Conservation (phyloP, 2,113 vertebrate species). For the Heptranchias perlo region DNA sequence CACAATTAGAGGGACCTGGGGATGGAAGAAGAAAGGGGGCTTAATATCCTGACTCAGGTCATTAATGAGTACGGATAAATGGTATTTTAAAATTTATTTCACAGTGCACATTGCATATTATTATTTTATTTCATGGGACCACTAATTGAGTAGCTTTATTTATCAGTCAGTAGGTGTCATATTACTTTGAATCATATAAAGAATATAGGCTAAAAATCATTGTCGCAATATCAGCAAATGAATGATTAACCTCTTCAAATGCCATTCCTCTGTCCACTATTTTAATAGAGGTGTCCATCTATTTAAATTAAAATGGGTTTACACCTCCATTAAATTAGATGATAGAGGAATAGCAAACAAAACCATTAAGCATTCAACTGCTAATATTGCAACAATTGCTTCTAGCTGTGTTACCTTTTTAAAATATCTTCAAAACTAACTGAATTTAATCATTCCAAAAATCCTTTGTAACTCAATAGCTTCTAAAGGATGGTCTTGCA, state of each 20-base stretch:
- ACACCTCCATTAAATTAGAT: not conserved
- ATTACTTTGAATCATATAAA: not conserved
- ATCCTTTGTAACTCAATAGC: not conserved
- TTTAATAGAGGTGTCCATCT: not conserved
- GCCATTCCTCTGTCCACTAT: not conserved
- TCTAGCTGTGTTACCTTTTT: not conserved
- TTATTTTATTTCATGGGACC: not conserved
- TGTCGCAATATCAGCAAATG: not conserved
- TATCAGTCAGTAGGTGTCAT: not conserved
- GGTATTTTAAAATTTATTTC: not conserved
- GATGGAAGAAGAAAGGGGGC: not conserved
- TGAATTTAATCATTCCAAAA: not conserved
- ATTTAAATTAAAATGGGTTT: constrained; percentile 27
- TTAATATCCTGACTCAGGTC: not conserved
- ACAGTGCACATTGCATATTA: not conserved
- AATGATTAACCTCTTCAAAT: not conserved
- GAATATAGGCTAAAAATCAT: not conserved
- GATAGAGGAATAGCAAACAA: not conserved
- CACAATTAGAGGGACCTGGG: not conserved
- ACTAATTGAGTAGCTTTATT: not conserved
- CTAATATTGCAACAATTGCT: not conserved
- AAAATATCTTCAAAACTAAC: not conserved
- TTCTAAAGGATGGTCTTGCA: not conserved
- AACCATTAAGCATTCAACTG: not conserved
- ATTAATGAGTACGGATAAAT: not conserved